Conservation (phyloP, 2,888 invertebrate species). For the Lucinisca nassula region DNA sequence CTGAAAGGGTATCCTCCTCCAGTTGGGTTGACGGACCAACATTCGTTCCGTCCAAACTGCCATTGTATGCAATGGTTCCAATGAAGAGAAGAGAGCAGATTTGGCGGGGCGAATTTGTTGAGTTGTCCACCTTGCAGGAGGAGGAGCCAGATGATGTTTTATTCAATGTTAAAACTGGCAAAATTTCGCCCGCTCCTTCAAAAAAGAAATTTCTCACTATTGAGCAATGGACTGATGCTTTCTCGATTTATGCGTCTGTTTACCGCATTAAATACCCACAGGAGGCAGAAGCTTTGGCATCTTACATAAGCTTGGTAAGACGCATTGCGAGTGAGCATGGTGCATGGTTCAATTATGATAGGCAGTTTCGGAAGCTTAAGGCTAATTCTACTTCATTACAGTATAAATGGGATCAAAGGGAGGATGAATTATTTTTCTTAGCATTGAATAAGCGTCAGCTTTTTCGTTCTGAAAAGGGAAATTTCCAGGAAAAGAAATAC, state of each 20-base stretch:
- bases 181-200: background rate
- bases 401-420: background rate
- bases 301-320: background rate
- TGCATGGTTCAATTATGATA: background rate
- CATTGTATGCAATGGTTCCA: background rate
- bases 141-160: background rate
- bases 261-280: conserved; percentile 7
- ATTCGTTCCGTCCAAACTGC: no score
- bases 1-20: background rate
- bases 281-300: conserved; percentile 11
- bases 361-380: background rate
- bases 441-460: background rate
- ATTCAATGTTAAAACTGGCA: conserved; percentile 1
- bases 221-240: conserved; percentile 22
- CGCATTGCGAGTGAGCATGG: background rate
- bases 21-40: background rate
- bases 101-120: conserved; percentile 12
- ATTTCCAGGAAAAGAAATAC: background rate
- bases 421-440: background rate
- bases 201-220: conserved; percentile 12
- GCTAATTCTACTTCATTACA: background rate
- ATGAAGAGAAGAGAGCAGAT: background rate
- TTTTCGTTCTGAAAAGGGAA: background rate
- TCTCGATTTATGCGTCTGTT: background rate
- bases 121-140: conserved; percentile 23